These are phyloP conservation scores for Petrolisthes cinctipes DNA, from an alignment of 2,888 invertebrate genomes.

Conservation along the genomic window DNA sequence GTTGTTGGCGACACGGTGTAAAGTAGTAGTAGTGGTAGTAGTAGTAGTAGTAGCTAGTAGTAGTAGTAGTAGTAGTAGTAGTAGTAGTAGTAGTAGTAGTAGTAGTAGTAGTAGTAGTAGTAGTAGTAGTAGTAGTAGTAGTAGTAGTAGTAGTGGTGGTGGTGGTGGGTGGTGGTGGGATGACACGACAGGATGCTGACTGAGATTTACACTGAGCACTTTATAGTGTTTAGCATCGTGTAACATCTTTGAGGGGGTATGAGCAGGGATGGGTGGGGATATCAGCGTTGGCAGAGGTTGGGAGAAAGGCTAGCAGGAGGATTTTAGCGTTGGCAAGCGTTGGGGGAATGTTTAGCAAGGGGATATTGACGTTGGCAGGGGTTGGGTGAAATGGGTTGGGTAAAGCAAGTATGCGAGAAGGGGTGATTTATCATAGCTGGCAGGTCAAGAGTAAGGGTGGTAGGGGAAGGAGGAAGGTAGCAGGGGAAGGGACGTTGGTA, in stretches of 20 bases:
- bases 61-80: not conserved
- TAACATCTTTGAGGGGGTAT: not conserved
- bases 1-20: not conserved
- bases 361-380: not conserved
- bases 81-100: not conserved
- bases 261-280: not conserved
- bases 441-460: not conserved
- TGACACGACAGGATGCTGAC: not conserved
- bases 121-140: not conserved
- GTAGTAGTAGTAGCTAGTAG: not conserved
- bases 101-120: not conserved
- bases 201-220: not conserved
- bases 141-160: not conserved
- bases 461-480: not conserved
- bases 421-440: not conserved
- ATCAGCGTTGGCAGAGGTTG: not conserved
- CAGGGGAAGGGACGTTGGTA: not conserved
- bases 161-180: not conserved
- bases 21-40: not conserved
- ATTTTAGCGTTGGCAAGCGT: not conserved
- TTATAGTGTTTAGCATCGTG: not conserved
- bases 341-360: not conserved
- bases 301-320: not conserved
- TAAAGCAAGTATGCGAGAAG: too few species aligned
- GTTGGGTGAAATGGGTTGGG: not conserved